Evolutionary conservation across 2,888 invertebrate genomes (phyloP).

Genomic region (Drosophila quinaria): DNA sequence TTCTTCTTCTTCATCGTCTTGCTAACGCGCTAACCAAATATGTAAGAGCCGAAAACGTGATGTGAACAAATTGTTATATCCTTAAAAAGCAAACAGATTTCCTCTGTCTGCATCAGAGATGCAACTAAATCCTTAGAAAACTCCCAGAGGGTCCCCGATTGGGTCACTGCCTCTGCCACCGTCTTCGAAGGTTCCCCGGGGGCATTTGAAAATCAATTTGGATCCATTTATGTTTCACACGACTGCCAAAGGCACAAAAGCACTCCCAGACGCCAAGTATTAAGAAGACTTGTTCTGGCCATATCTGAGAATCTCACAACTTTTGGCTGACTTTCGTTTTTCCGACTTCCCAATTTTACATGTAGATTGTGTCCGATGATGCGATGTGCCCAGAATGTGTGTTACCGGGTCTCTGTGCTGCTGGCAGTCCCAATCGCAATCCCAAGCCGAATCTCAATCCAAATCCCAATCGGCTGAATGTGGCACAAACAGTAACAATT

Average conservation of each 20-base stretch:
- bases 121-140: constrained; percentile 29
- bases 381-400: constrained; percentile 52
- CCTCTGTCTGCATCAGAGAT: constrained; percentile 21
- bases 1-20: not conserved
- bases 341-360: constrained; percentile 48
- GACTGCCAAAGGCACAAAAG: constrained; percentile 43
- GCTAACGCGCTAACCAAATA: constrained; percentile 49
- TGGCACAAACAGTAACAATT: constrained; percentile 71
- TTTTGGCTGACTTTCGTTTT: constrained; percentile 63
- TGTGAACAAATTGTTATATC: constrained; percentile 71
- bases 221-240: constrained; percentile 64
- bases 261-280: constrained; percentile 11
- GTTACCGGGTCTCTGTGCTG: constrained; percentile 67
- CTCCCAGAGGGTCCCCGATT: constrained; percentile 68
- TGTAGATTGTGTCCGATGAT: constrained; percentile 42
- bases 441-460: constrained; percentile 37
- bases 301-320: constrained; percentile 12
- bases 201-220: constrained; percentile 71
- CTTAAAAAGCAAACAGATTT: constrained; percentile 64
- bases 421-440: constrained; percentile 20
- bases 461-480: constrained; percentile 52
- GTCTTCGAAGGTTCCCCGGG: constrained; percentile 35
- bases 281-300: constrained; percentile 12
- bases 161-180: constrained; percentile 45
- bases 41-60: constrained; percentile 63